Percentiles rank a stretch among this genome's conserved stretches.
Evolutionary conservation across 2,113 vertebrate species (phyloP).

Genomic region (Dascyllus trimaculatus): DNA sequence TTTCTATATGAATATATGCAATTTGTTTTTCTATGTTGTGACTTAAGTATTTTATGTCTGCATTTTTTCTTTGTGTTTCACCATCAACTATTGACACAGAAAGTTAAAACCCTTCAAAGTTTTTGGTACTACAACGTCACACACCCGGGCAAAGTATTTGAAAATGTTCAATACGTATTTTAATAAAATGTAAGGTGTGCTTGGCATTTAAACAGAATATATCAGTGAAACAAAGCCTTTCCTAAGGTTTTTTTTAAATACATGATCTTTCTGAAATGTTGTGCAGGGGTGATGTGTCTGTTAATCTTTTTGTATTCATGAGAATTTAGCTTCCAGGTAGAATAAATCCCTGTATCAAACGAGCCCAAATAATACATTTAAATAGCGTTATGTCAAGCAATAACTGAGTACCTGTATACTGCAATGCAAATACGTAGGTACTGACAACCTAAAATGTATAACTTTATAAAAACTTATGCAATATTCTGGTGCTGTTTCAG

Average conservation of each 20-base stretch:
- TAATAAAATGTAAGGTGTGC: not conserved
- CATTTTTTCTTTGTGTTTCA: slow-evolving; percentile 29
- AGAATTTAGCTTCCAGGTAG: slow-evolving; percentile 19
- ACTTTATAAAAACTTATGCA: slow-evolving; percentile 68
- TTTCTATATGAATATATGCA: slow-evolving; percentile 46
- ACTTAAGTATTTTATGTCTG: slow-evolving; percentile 30
- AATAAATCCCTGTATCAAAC: slow-evolving; percentile 22
- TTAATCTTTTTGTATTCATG: slow-evolving; percentile 33
- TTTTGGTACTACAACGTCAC: slow-evolving; percentile 59
- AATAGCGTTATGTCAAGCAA: slow-evolving; percentile 44
- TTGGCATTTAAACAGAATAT: slow-evolving; percentile 12
- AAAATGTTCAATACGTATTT: slow-evolving; percentile 10
- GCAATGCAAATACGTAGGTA: slow-evolving; percentile 67
- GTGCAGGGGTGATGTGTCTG: slow-evolving; percentile 9
- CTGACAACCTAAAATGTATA: slow-evolving; percentile 64
- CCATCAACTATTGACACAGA: slow-evolving; percentile 40
- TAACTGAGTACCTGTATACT: slow-evolving; percentile 73
- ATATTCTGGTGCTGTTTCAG: slow-evolving; percentile 80
- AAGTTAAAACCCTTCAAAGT: slow-evolving; percentile 19
- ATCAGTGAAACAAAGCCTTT: not conserved
- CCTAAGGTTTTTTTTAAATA: slow-evolving; percentile 4
- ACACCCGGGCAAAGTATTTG: slow-evolving; percentile 13
- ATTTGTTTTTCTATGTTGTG: slow-evolving; percentile 61
- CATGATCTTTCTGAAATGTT: slow-evolving; percentile 34
- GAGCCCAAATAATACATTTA: slow-evolving; percentile 52